A percentile compares a stretch with the other conserved stretches of the same genome.
These are phyloP conservation scores for Nemotelus pantherinus DNA, from an alignment of 2,888 invertebrate genomes.

Conservation along the genomic window DNA sequence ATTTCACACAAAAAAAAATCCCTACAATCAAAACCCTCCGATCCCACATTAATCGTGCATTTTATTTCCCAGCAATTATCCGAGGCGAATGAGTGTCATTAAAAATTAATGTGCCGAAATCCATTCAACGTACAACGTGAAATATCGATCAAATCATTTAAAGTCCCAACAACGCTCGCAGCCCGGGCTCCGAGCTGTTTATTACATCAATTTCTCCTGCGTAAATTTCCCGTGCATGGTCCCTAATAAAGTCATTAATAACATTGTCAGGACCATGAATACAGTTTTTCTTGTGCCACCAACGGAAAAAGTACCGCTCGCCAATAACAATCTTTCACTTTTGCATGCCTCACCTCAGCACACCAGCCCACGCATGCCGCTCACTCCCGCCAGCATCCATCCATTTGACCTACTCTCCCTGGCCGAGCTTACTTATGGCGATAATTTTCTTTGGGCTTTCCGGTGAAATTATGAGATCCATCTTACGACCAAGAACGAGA, in stretches of 20 bases:
- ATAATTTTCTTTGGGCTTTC: neutral
- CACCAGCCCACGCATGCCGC: neutral
- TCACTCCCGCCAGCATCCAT: neutral
- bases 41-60: too few relatives aligned
- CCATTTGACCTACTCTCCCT: neutral
- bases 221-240: neutral
- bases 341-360: neutral
- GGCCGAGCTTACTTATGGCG: slow-evolving; percentile 1
- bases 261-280: slow-evolving; percentile 36
- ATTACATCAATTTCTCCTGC: neutral
- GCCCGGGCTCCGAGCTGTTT: neutral
- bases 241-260: slow-evolving; percentile 38
- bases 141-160: neutral
- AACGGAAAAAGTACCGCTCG: neutral
- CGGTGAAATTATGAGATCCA: slow-evolving; percentile 37
- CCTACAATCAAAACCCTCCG: too few relatives aligned
- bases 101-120: too few relatives aligned
- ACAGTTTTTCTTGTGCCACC: neutral
- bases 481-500: neutral
- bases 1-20: too few relatives aligned
- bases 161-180: neutral
- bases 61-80: too few relatives aligned
- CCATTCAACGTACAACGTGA: neutral
- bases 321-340: slow-evolving; percentile 11
- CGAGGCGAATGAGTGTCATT: too few relatives aligned